These are phyloP conservation scores for Pachypeltis micranthus DNA, from an alignment of 1,140 invertebrate species.

Conservation along the genomic window DNA sequence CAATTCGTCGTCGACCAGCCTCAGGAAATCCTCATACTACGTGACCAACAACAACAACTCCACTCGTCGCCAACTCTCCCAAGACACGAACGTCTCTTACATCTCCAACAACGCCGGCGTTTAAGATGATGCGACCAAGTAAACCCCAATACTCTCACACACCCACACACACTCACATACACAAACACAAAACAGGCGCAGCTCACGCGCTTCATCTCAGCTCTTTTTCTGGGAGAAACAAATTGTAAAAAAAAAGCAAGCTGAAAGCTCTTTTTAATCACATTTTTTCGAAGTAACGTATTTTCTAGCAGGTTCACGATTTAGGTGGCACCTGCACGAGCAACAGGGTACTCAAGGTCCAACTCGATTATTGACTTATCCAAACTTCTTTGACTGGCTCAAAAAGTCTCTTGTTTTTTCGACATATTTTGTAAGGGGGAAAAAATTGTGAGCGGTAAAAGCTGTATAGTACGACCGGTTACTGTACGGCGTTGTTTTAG, in stretches of 20 bases:
- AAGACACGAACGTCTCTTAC: constrained; percentile 32
- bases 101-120: constrained; percentile 33
- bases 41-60: constrained; percentile 45
- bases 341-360: constrained; percentile 7
- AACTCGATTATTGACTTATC: background rate
- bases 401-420: background rate
- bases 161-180: too few species aligned
- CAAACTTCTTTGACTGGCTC: background rate
- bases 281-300: background rate
- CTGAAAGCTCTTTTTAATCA: too few species aligned
- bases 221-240: too few species aligned
- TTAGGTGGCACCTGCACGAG: constrained; percentile 7
- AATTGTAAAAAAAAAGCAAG: too few species aligned
- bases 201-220: too few species aligned
- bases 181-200: too few species aligned
- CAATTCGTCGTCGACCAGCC: constrained; percentile 58
- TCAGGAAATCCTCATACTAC: constrained; percentile 70
- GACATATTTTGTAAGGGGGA: background rate
- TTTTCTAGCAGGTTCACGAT: background rate
- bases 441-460: background rate
- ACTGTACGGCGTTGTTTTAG: background rate
- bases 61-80: constrained; percentile 27
- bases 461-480: background rate
- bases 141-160: too few species aligned
- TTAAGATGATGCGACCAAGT: constrained; percentile 24